These are phyloP conservation scores for Passer montanus DNA, from an alignment of 2,113 vertebrate genomes.

Conservation along the genomic window DNA sequence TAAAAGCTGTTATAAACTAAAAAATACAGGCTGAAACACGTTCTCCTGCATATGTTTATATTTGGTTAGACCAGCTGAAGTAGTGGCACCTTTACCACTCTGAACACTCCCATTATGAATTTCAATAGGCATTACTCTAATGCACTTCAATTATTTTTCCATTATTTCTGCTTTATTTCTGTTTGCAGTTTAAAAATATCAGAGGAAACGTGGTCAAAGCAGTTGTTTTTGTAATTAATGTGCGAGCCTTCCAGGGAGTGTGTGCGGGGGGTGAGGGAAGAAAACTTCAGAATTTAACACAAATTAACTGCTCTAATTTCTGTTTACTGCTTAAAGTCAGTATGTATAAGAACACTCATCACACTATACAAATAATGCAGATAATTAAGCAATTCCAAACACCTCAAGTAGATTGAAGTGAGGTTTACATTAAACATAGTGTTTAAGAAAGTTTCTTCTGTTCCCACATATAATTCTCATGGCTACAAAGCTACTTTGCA, in stretches of 20 bases:
- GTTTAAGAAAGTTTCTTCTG: constrained; percentile 52
- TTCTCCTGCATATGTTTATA: not conserved
- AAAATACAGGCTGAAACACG: not conserved
- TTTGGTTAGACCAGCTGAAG: not conserved
- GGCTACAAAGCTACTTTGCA: constrained; percentile 48
- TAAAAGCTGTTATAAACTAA: not conserved
- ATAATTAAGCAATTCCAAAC: constrained; percentile 45
- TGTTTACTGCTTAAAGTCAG: constrained; percentile 6
- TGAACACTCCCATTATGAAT: not conserved
- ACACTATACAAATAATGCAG: not conserved
- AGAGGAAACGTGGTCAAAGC: not conserved
- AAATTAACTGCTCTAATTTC: constrained; percentile 13
- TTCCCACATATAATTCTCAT: constrained; percentile 41
- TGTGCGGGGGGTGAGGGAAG: not conserved
- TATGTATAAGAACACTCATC: not conserved
- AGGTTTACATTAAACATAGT: constrained; percentile 62
- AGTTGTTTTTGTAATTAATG: constrained; percentile 22
- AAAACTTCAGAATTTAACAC: not conserved
- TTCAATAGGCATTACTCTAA: not conserved
- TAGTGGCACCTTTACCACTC: not conserved
- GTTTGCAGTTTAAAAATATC: not conserved
- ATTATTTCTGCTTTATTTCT: constrained; percentile 24
- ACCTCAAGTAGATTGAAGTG: constrained; percentile 2
- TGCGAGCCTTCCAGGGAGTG: not conserved
- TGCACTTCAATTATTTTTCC: not conserved